Base-by-base conservation (phyloP, 2,113 vertebrate species). In the Chunga burmeisteri region DNA sequence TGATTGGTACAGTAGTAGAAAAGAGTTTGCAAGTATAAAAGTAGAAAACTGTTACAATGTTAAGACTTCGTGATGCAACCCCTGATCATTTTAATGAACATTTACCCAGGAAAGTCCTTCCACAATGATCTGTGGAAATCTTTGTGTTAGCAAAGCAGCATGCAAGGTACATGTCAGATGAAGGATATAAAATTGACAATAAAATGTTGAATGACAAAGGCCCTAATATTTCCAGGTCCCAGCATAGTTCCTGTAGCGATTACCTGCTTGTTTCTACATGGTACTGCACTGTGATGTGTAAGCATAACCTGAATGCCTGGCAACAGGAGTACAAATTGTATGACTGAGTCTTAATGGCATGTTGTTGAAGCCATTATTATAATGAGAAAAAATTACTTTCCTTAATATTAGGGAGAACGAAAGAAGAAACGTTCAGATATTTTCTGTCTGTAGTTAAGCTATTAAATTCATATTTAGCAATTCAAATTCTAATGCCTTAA, bases 351-450 rank as follows among this genome's bases (percentile, higher is more conserved):
- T 74, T 85, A 85, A 86, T 19, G 14, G 7, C 40, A 49, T 78
- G 32, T 81, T 86, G 46, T 40, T 86, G 40, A 92, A 90, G 49
- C 52, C 23, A 86, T 80, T 92, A 61, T 15, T 56, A 50, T 56
- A 90, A 87, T 90, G 20, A 81, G 50, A 87, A 93, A 78, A 94
- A 85, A 79, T 42, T 88, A 66, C 40, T 90, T 83, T 56, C 52
- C 12, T 66, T 89, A 81, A 70, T 84, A 34, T 61, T 80, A 81
- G 5, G 27, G 34, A 92, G 44, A 90, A 72, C 30, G 16, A 82
- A 82, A 90, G 55, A 73, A 74, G 53, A 85, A 72, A 82, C 5
- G 36, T 82, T 86, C 78, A 94, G 71, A 75, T 11, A 44, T 72
- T 88, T 89, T 71, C 70, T 75, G 30, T 67, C 56, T 88, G n/a